phyloP scores from a whole-genome alignment of 2,888 invertebrate species.

The Stictocephala bisonia region DNA sequence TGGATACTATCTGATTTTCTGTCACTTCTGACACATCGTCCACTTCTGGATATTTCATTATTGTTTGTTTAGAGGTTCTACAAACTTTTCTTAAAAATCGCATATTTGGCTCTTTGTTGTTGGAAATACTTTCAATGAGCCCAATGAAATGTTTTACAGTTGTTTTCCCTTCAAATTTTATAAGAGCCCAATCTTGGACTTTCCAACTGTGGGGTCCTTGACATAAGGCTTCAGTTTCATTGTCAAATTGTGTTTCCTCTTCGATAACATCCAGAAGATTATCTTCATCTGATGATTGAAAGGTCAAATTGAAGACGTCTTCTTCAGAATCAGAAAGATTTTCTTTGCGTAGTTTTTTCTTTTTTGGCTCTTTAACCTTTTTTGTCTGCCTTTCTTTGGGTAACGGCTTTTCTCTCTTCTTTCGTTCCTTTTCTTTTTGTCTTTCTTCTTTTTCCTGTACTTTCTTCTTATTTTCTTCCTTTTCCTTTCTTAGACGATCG shows the following conservation, averaged over 20 bases:
- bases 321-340: not conserved
- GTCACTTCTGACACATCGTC: conserved; percentile 2
- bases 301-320: no score
- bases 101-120: not conserved
- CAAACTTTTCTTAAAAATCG: conserved; percentile 8
- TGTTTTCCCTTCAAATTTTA: not conserved
- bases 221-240: conserved; percentile 14
- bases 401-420: no score
- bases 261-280: not conserved
- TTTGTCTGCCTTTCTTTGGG: no score
- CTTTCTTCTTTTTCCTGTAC: not conserved
- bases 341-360: not conserved
- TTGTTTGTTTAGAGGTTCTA: not conserved
- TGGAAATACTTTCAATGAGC: not conserved
- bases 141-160: conserved; percentile 7
- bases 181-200: conserved; percentile 1
- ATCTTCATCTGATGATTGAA: not conserved
- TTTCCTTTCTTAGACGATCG: conserved; percentile 35
- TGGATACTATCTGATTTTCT: conserved; percentile 10
- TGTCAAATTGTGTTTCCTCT: not conserved
- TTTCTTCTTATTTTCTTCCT: conserved; percentile 15
- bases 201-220: not conserved
- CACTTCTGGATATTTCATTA: conserved; percentile 27
- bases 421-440: not conserved
- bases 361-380: no score